A percentile compares a stretch with the other conserved stretches of the same genome.
phyloP scores from a whole-genome alignment of 1,140 invertebrate species.

The Olivierus martensii region DNA sequence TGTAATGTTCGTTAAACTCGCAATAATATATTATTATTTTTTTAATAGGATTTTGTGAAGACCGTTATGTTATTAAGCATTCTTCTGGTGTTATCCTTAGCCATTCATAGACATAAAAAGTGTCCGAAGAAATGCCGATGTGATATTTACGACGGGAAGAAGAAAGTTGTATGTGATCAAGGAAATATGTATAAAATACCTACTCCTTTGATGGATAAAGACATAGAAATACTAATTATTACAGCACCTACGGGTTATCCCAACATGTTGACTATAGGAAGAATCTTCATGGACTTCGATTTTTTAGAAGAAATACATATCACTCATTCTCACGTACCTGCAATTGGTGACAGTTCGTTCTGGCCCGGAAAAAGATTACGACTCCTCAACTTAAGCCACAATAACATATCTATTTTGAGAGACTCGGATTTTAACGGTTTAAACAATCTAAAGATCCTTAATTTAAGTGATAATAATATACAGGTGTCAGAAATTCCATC shows the following conservation, averaged over 20 bases:
- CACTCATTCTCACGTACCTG: conserved; percentile 54
- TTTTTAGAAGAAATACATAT: conserved; percentile 57
- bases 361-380: conserved; percentile 51
- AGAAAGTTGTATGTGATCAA: not conserved
- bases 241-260: conserved; percentile 44
- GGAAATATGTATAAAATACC: not conserved
- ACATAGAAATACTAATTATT: conserved; percentile 48
- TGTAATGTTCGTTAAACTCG: too few relatives aligned
- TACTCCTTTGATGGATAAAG: not conserved
- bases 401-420: conserved; percentile 51
- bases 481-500: conserved; percentile 30
- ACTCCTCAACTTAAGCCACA: conserved; percentile 52
- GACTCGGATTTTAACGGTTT: conserved; percentile 32
- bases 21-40: too few relatives aligned
- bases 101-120: not conserved
- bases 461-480: conserved; percentile 12
- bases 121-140: not conserved
- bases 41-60: too few relatives aligned
- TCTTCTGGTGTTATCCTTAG: too few relatives aligned
- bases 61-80: too few relatives aligned
- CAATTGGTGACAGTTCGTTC: conserved; percentile 59
- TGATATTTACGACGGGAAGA: not conserved
- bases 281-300: conserved; percentile 50
- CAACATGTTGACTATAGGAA: conserved; percentile 54
- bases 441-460: conserved; percentile 29